Evolutionary conservation across 2,888 invertebrate species (phyloP).

Genomic region (Branchipolynoe longqiensis): DNA sequence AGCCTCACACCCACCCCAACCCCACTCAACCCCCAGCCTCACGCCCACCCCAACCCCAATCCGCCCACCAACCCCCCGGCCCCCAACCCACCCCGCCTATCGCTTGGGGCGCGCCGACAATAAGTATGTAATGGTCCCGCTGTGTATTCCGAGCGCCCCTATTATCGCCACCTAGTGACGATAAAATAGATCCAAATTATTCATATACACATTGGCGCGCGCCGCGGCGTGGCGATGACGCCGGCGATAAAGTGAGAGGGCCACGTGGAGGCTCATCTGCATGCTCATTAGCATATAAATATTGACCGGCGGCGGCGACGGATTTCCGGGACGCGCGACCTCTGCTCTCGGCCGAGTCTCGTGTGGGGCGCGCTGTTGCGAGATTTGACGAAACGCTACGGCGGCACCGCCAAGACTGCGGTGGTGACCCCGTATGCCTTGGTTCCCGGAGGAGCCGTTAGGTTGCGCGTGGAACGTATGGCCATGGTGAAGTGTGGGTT

Average conservation of each 20-base stretch:
- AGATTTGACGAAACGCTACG: conserved; percentile 34
- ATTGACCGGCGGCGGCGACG: conserved; percentile 39
- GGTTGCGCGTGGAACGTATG: conserved; percentile 35
- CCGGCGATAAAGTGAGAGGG: conserved; percentile 39
- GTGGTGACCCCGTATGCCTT: conserved; percentile 46
- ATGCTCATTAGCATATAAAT: conserved; percentile 30
- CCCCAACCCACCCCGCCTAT: neutral
- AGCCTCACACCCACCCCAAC: too few relatives aligned
- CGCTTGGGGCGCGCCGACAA: neutral
- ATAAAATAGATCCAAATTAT: conserved; percentile 55
- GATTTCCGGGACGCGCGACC: conserved; percentile 43
- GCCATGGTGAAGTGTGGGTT: neutral
- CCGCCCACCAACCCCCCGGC: too few relatives aligned
- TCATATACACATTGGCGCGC: conserved; percentile 55
- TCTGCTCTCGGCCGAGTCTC: conserved; percentile 32
- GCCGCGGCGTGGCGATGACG: conserved; percentile 25
- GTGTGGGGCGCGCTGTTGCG: conserved; percentile 4
- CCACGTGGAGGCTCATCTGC: conserved; percentile 16
- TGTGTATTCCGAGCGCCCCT: conserved; percentile 52
- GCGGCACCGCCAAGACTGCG: too few relatives aligned
- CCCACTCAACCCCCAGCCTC: too few relatives aligned
- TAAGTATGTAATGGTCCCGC: conserved; percentile 44
- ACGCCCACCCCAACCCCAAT: too few relatives aligned
- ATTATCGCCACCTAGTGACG: conserved; percentile 17
- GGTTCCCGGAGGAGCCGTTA: conserved; percentile 10